These are phyloP conservation scores for Leuctra nigra DNA, from an alignment of 2,888 invertebrate genomes.

Conservation along the genomic window DNA sequence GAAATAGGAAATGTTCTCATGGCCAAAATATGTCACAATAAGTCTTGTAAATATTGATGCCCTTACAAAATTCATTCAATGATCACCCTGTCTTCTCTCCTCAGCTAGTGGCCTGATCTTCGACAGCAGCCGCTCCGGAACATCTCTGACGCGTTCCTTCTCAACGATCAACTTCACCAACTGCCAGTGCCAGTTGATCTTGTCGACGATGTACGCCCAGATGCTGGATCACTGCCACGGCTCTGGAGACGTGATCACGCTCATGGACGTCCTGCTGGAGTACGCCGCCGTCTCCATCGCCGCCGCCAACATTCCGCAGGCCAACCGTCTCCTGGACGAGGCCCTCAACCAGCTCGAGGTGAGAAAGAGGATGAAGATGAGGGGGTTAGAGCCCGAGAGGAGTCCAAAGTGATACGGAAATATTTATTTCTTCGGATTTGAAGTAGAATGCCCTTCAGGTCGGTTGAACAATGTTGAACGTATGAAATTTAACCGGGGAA, in stretches of 20 bases:
- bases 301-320: conserved; percentile 49
- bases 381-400: too few relatives aligned
- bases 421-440: too few relatives aligned
- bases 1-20: too few relatives aligned
- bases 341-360: conserved; percentile 35
- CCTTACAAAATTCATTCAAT: background rate
- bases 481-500: too few relatives aligned
- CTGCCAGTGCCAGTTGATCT: conserved; percentile 53
- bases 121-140: background rate
- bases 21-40: background rate
- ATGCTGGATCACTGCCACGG: conserved; percentile 54
- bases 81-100: background rate
- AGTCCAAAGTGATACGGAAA: too few relatives aligned
- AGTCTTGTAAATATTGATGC: background rate
- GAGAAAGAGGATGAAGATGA: too few relatives aligned
- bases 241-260: conserved; percentile 46
- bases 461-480: too few relatives aligned
- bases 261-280: conserved; percentile 50
- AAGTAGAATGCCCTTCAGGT: too few relatives aligned
- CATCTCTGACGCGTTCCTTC: conserved; percentile 15
- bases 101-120: background rate
- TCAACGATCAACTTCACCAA: conserved; percentile 42
- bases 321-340: conserved; percentile 47
- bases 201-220: conserved; percentile 51
- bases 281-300: conserved; percentile 52